Base-by-base conservation (phyloP, 1,140 invertebrate species). In the Lordiphosa stackelbergi region DNA sequence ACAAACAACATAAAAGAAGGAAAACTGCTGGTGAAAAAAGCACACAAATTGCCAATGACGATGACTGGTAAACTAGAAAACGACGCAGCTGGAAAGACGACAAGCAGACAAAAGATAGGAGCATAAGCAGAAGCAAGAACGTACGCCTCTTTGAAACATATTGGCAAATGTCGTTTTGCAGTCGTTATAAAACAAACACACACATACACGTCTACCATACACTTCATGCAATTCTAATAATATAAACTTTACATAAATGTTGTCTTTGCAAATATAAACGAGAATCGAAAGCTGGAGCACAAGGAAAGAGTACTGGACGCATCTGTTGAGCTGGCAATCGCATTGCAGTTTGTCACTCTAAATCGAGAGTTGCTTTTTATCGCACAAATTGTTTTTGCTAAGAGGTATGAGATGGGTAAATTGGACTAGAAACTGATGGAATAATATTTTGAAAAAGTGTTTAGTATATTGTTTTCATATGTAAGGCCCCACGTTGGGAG, bases 191-290 rank as follows among this genome's bases (percentile, higher is more conserved):
- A 73, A 77, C 73, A 78, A 78, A 78, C 69, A 54, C 36, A 53
- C 62, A 53, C 53, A 51, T 41, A 58, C 8, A 40, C 22, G 9
- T 11, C 10, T 47, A 28, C 19, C 35, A 54, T 54, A 16, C 13
- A 47, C 59, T 53, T 54, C 53, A 78, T 79, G 77, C 71, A 68
- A 71, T 81, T 83, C 62, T 78, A 51, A 69, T 75, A 81, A 61
- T 60, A 71, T 83, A 81, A 81, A 79, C 62, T 79, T 79, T 83
- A 79, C 75, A 75, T 79, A 83, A 79, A 79, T 79, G 75, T 79
- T 79, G 61, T 79, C 74, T 73, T 62, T 53, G 75, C 75, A 81
- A 81, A 79, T 68, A 74, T 43, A 66, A 69, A 47, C 16, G 42
- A 62, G 45, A 48, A 16, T 28, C 28, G 41, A 45, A 45, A 52